Evolutionary conservation across 2,797 vertebrate species (phyloP).

Genomic region (Tokudaia muenninki): DNA sequence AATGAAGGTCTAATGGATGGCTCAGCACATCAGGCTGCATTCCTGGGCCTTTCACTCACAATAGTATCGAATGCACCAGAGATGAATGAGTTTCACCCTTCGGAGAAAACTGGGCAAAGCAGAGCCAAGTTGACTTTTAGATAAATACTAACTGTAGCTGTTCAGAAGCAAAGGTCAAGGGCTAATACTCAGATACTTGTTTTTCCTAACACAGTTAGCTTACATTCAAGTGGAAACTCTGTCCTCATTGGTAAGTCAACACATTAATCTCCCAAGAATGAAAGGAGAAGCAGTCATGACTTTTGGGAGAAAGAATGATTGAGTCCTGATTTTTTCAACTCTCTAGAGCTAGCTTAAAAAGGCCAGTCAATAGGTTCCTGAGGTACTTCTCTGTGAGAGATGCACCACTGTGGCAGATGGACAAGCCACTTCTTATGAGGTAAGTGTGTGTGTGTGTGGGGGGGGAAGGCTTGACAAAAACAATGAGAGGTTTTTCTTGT

Average conservation of each 20-base stretch:
- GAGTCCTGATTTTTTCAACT: neutral
- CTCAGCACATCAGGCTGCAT: neutral
- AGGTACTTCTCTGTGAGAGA: neutral
- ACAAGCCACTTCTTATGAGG: neutral
- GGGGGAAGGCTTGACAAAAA: neutral
- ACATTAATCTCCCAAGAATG: constrained; percentile 27
- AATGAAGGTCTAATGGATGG: constrained; percentile 54
- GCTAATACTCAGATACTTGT: neutral
- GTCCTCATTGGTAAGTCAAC: constrained; percentile 29
- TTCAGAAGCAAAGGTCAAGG: constrained; percentile 51
- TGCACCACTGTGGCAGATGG: rapidly evolving
- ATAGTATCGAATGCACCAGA: neutral
- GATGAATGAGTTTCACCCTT: constrained; percentile 46
- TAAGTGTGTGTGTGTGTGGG: neutral
- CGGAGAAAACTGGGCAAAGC: neutral
- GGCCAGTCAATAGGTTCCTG: neutral
- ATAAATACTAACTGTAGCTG: neutral
- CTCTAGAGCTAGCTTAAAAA: neutral
- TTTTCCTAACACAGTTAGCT: constrained; percentile 24
- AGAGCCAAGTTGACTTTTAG: neutral
- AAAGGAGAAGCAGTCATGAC: neutral
- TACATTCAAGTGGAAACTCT: constrained; percentile 39
- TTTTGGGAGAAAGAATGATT: neutral
- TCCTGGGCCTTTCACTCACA: neutral
- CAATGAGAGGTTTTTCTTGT: neutral